Evolutionary conservation across 1,140 invertebrate genomes (phyloP), one percentile per base, ranked within the genome.

Genomic region (Laupala kohalensis): DNA sequence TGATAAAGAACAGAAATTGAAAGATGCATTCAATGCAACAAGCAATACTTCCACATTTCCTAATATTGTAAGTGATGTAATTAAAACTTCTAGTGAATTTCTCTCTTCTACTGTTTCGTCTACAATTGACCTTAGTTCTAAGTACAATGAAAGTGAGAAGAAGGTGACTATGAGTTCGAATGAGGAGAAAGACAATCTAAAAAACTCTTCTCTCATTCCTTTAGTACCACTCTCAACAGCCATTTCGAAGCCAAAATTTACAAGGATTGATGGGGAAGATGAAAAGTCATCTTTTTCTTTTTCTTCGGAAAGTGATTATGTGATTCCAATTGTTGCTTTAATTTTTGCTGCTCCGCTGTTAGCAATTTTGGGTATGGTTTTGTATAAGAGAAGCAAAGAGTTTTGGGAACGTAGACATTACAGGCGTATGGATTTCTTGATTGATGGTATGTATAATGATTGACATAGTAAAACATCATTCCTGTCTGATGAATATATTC

Each of bases 401-500:
- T 89, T 88, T 77, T 91, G 89, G 89, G 86, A 88, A 74, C 88
- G 90, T 74, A 83, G 89, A 76, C 89, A 92, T 79, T 92, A 92
- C 76, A 84, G 87, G 74, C 82, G 89, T 76, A 91, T 92, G 90
- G 89, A 92, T 81, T 91, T 89, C 78, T 81, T 92, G 9, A 87
- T 91, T 74, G 89, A 92, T 80, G 90, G 89, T 74, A 91, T 92
- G 87, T 92, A 92, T 76, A 89, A 92, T 82, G 89, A 89, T 76
- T 90, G 74, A 74, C 71, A 71, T 23, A 24, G 25, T 19, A 9
- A 53, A 53, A 13, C 9, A 9, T 37, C 15, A 53, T 4, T 13
- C 9, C 19, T 53, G 19, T 53, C 19, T 9, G 37, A 53, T 53
- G 37, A 13, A 53, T 53, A 19, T 53, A 19, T 53, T 13, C 19